Evolutionary conservation across 2,797 vertebrate species (phyloP), one percentile per base, ranked within the genome.

Genomic region (Trematomus bernacchii): DNA sequence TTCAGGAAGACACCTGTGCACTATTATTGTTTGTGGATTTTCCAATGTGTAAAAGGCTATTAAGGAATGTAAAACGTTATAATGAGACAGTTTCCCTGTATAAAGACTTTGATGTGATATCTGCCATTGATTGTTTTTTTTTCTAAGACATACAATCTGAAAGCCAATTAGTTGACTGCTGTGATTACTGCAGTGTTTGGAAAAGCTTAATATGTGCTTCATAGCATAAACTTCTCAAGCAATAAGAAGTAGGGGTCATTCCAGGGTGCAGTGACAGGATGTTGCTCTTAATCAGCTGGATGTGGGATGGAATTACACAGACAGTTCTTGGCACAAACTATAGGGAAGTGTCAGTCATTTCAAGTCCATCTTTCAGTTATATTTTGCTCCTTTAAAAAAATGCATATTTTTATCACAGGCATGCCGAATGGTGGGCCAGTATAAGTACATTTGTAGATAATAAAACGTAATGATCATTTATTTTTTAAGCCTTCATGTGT

Each of bases 201-300:
- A 70, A 42, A 53, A 13, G 11, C 1, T 19, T 30, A 37, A 40
- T 54, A 42, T 55, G 61, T 47, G 23, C 27, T 13, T 27, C 3
- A 33, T 21, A 52, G 10, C 9, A 23, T 43, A 27, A 58, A 30
- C 19, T 27, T 27, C 27, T 27, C 27, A 5, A 58, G 10, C 19
- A 64, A 9, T 55, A 58, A 51, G 3, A 51, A 71, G 58, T 43
- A 51, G 8, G 54, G 61, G 42, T 65, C 58, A 64, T 66, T 70
- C 37, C 23, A 67, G 59, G 57, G 58, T 79, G 62, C 18, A 67
- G 64, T 37, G 66, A 71, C 67, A 83, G 54, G 74, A 78, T 66
- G 61, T 66, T 66, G 63, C 69, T 71, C 59, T 55, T 71, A 66
- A 76, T 76, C 71, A 85, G 75, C 63, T 81, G 73, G 66, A 65